These are phyloP conservation scores for Calosoma granatense DNA, from an alignment of 1,140 invertebrate genomes.

Conservation along the genomic window DNA sequence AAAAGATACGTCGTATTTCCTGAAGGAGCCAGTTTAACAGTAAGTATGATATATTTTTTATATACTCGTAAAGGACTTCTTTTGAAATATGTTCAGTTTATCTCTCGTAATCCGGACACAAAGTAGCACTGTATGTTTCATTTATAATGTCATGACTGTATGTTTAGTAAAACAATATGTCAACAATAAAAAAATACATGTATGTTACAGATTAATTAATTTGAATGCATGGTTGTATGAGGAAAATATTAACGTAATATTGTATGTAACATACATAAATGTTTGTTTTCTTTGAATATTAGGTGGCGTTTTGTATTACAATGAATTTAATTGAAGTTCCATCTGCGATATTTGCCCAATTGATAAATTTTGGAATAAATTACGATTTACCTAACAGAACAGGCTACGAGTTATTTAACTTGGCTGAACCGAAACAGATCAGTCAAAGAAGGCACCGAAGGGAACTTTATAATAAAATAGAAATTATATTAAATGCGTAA, in stretches of 20 bases:
- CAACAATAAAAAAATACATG: no score
- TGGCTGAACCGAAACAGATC: conserved; percentile 27
- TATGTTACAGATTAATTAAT: no score
- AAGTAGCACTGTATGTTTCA: no score
- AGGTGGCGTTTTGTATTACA: conserved; percentile 22
- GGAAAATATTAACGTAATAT: no score
- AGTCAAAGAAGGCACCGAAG: conserved; percentile 42
- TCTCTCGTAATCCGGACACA: no score
- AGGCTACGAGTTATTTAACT: conserved; percentile 42
- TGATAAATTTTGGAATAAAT: conserved; percentile 63
- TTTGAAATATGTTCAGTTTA: no score
- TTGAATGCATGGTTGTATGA: no score
- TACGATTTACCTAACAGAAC: conserved; percentile 62
- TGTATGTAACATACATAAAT: no score
- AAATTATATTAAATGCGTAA: conserved; percentile 59
- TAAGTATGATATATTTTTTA: conserved; percentile 35
- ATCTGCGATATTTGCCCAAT: conserved; percentile 51
- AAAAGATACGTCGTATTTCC: conserved; percentile 60
- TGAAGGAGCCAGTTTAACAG: conserved; percentile 59
- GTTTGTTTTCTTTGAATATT: no score
- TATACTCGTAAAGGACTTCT: no score
- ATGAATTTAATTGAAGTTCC: conserved; percentile 25
- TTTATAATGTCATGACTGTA: no score
- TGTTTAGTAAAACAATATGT: no score
- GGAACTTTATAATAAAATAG: conserved; percentile 54